These are phyloP conservation scores for Thalassophryne amazonica DNA, from an alignment of 2,797 vertebrate genomes.

Conservation along the genomic window DNA sequence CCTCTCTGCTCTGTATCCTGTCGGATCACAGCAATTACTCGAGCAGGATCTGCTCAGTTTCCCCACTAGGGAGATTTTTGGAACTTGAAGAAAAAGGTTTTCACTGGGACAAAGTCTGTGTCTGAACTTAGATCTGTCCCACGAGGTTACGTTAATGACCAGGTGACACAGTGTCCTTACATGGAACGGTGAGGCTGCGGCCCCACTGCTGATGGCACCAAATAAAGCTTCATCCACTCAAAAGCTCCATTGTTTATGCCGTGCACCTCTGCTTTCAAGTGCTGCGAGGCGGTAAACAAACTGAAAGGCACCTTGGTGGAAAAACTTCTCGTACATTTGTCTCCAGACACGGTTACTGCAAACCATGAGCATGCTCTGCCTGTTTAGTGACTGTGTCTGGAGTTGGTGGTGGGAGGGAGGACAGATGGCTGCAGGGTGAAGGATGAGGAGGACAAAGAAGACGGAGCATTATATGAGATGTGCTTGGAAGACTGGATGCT, in stretches of 20 bases:
- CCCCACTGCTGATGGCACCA: background rate
- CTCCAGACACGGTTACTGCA: conserved; percentile 20
- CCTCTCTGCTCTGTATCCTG: conserved; percentile 9
- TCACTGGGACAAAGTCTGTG: conserved; percentile 3
- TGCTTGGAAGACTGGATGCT: conserved; percentile 50
- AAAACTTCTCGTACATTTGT: conserved; percentile 5
- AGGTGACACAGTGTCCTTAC: conserved; percentile 17
- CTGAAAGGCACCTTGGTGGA: conserved; percentile 21
- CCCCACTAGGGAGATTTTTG: background rate
- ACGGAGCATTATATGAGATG: conserved; percentile 56
- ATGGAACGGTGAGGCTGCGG: background rate
- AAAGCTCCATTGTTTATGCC: conserved; percentile 19
- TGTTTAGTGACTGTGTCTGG: conserved; percentile 21
- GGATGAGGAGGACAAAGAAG: conserved; percentile 21
- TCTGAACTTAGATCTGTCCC: conserved; percentile 9
- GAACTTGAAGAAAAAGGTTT: background rate
- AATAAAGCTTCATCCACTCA: conserved; percentile 17
- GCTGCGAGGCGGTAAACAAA: conserved; percentile 29
- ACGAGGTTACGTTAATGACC: conserved; percentile 9
- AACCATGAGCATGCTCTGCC: conserved; percentile 9
- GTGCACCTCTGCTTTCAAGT: conserved; percentile 14
- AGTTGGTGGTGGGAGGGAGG: conserved; percentile 8
- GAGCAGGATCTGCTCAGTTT: conserved; percentile 29
- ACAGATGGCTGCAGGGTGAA: conserved; percentile 20
- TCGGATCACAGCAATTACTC: conserved; percentile 33